Conservation (phyloP, 1,140 invertebrate genomes). For the Diploscapter pachys region DNA sequence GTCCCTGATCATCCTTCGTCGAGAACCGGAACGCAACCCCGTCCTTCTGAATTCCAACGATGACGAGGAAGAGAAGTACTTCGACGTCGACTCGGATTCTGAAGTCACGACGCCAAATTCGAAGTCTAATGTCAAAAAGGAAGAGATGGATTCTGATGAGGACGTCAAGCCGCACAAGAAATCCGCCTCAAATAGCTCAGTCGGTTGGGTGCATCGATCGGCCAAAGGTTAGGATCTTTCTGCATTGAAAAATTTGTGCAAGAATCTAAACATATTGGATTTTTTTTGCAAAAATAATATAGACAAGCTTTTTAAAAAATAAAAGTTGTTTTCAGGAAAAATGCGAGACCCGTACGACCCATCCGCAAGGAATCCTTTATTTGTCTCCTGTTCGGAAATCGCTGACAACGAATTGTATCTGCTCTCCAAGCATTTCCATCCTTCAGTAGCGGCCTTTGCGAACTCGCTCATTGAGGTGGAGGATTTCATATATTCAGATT, state of each 20-base stretch:
- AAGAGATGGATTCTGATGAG: constrained; percentile 33
- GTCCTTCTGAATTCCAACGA: constrained; percentile 57
- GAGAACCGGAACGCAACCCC: constrained; percentile 36
- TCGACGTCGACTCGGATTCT: constrained; percentile 47
- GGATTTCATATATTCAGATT: neutral
- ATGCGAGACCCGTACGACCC: constrained; percentile 67
- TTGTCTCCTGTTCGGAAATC: constrained; percentile 70
- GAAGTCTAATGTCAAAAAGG: constrained; percentile 5
- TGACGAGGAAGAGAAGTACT: constrained; percentile 60
- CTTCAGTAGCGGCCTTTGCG: constrained; percentile 81
- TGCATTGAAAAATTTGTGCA: constrained; percentile 2
- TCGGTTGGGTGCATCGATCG: no score
- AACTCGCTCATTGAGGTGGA: constrained; percentile 72
- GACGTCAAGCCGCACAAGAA: constrained; percentile 26
- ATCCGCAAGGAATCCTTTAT: constrained; percentile 75
- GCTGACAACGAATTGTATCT: constrained; percentile 72
- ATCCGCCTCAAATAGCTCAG: constrained; percentile 24
- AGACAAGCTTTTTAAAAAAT: neutral
- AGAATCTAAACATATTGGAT: no score
- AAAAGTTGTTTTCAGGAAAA: no score
- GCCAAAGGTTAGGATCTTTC: no score
- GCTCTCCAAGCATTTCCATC: constrained; percentile 78
- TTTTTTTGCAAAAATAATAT: constrained; percentile 5
- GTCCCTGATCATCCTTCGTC: neutral
- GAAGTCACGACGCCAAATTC: constrained; percentile 44